Base-by-base conservation (phyloP, 1,140 invertebrate genomes). In the Formica exsecta region DNA sequence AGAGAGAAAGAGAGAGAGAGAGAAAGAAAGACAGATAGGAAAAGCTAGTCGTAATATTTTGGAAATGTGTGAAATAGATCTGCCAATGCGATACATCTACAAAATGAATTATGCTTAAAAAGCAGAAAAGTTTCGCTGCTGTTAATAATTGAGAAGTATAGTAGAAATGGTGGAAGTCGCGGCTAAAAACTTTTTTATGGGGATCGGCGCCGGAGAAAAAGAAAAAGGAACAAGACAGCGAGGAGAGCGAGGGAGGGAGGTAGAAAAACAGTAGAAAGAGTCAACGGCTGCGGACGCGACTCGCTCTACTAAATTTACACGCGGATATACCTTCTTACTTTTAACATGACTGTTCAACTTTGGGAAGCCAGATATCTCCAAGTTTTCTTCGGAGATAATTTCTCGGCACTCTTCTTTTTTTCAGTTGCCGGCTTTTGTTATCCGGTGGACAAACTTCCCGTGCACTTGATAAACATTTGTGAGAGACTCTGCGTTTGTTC, bases 41-140 rank as follows among this genome's bases (percentile, higher is more conserved):
- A 73, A 73, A 70, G 38, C 36, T 66, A 54, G 11, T 41, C 22
- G 9, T 11, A 57, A 32, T 16, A 71, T 80, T 71, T 71, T 48
- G 36, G 16, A 36, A 80, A 80, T 80, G 65, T 80, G 77, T 70
- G 76, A 79, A 80, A 80, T 22, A 11, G 48, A 80, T 57, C 44
- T 41, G 44, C 48, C 36, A 80, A 59, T 32, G 44, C 48, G 77
- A 57, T 71, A 22, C 77, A 51, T 5, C 36, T 36, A 7, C 32
- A 57, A 32, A 16, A 57, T 57, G 22, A 16, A 70, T 70, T 70
- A 71, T 29, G 59, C 7, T 80, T n/a, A 32, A 9, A 41, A 57
- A 80, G 77, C 16, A 25, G 44, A 38, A 16, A 13, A 22, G 38
- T 51, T 29, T 54, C 44, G 32, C 13, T 5, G 16, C 1, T 70